These are phyloP conservation scores for Cephus pygmeus DNA, from an alignment of 2,888 invertebrate genomes.

Conservation along the genomic window DNA sequence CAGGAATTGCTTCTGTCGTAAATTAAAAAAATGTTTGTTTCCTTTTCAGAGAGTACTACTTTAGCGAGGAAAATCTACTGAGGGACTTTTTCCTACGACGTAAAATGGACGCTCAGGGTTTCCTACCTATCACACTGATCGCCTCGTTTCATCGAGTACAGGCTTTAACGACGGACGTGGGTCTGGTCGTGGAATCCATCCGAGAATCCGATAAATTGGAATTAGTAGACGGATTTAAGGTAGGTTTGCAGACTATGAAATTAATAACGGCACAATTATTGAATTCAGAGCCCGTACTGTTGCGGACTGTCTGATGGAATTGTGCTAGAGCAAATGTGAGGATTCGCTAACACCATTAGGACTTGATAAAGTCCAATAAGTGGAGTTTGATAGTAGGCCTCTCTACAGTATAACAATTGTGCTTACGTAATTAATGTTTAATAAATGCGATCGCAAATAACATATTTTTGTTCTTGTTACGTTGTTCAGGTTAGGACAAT, in stretches of 20 bases:
- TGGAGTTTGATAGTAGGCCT: constrained; percentile 61
- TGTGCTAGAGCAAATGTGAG: constrained; percentile 55
- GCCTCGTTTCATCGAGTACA: constrained; percentile 96
- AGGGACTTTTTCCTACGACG: constrained; percentile 96
- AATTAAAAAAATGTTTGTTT: constrained; percentile 10
- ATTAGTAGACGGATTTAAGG: constrained; percentile 80
- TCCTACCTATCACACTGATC: constrained; percentile 91
- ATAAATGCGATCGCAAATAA: background rate
- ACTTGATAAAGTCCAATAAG: constrained; percentile 42
- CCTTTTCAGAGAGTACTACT: constrained; percentile 94
- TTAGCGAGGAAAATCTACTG: constrained; percentile 94
- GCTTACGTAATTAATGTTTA: background rate
- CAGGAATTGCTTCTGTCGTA: constrained; percentile 7
- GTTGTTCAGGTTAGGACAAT: constrained; percentile 80
- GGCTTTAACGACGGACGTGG: constrained; percentile 85
- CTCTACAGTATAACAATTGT: constrained; percentile 37
- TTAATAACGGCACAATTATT: background rate
- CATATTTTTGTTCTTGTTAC: background rate
- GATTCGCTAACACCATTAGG: constrained; percentile 61
- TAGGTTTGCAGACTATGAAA: constrained; percentile 51
- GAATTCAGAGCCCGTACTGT: background rate
- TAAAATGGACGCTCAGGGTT: constrained; percentile 96
- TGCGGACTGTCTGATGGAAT: constrained; percentile 27
- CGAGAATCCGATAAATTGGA: constrained; percentile 88
- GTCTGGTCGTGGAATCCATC: constrained; percentile 86